Percentiles rank a stretch among this genome's conserved stretches.
phyloP scores from a whole-genome alignment of 1,140 invertebrate genomes.

The Drosophila elegans region DNA sequence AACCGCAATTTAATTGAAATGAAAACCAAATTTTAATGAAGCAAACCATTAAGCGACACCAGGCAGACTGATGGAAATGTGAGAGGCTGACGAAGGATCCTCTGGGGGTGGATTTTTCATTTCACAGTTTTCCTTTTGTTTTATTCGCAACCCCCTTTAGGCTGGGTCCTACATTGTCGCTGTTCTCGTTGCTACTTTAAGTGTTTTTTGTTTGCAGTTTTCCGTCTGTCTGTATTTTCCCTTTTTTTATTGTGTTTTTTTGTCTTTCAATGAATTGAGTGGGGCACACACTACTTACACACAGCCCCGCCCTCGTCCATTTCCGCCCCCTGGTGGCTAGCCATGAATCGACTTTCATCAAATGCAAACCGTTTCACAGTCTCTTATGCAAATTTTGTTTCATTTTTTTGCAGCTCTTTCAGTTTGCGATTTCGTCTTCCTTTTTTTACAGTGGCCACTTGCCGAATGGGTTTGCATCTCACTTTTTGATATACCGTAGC shows the following conservation, averaged over 20 bases:
- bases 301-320: background rate
- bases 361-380: constrained; percentile 58
- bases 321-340: constrained; percentile 21
- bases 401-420: constrained; percentile 31
- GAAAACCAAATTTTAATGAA: constrained; percentile 78
- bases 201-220: constrained; percentile 54
- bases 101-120: constrained; percentile 47
- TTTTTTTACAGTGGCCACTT: constrained; percentile 44
- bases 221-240: constrained; percentile 49
- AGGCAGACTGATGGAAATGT: constrained; percentile 8
- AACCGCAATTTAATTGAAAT: constrained; percentile 76
- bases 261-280: constrained; percentile 67
- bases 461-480: constrained; percentile 51
- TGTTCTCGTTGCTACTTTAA: constrained; percentile 56
- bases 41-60: constrained; percentile 54
- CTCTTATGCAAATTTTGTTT: constrained; percentile 50
- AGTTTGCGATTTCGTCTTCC: constrained; percentile 45
- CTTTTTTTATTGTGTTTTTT: constrained; percentile 18
- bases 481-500: constrained; percentile 30
- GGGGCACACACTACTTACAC: constrained; percentile 28
- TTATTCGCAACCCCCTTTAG: constrained; percentile 8
- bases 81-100: background rate
- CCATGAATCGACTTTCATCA: constrained; percentile 59
- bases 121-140: constrained; percentile 38
- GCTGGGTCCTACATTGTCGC: constrained; percentile 47